These are phyloP conservation scores for Hystrix brachyura DNA, from an alignment of 2,113 vertebrate species.

Conservation along the genomic window DNA sequence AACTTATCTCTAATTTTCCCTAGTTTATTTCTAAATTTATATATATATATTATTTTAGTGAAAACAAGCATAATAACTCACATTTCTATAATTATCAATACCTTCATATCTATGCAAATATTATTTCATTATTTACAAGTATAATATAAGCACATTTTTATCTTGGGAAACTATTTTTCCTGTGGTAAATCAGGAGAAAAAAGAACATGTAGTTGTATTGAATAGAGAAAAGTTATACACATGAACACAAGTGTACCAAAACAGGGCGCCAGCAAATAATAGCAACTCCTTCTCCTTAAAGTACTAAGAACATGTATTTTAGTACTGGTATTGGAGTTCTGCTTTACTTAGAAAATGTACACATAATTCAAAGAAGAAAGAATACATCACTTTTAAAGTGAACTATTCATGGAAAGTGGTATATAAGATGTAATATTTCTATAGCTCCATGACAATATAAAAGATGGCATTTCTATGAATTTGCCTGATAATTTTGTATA, in stretches of 20 bases:
- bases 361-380: background rate
- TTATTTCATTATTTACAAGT: background rate
- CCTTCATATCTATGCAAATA: background rate
- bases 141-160: background rate
- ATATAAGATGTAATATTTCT: background rate
- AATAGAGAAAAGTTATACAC: background rate
- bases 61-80: background rate
- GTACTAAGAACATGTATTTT: background rate
- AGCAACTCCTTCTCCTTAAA: background rate
- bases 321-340: background rate
- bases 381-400: background rate
- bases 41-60: background rate
- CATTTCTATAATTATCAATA: background rate
- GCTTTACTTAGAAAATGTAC: background rate
- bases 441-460: background rate
- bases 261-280: background rate
- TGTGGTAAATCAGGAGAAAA: background rate
- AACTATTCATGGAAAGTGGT: background rate
- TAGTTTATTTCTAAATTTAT: background rate
- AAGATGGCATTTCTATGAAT: background rate
- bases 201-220: background rate
- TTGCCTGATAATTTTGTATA: background rate
- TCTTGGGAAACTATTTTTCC: background rate
- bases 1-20: background rate
- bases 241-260: background rate